These are phyloP conservation scores for Babylonia areolata DNA, from an alignment of 1,140 invertebrate genomes.

Conservation along the genomic window DNA sequence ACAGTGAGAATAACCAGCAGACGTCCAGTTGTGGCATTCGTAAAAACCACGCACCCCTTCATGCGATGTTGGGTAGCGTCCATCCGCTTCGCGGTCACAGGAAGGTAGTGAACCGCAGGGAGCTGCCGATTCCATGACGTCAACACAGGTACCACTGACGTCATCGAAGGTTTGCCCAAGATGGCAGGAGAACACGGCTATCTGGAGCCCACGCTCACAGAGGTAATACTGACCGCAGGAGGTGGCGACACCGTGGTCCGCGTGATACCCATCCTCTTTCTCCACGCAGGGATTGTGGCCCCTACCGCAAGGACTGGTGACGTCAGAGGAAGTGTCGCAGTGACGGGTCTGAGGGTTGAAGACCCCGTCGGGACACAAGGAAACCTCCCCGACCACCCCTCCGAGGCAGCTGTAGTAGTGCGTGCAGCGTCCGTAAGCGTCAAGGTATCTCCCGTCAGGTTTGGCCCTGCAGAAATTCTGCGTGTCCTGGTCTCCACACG, in stretches of 20 bases:
- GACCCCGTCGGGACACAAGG: slow-evolving; percentile 46
- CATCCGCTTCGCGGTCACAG: slow-evolving; percentile 28
- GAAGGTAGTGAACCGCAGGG: slow-evolving; percentile 30
- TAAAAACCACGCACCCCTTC: slow-evolving; percentile 28
- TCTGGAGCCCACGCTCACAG: slow-evolving; percentile 38
- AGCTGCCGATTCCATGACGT: slow-evolving; percentile 5
- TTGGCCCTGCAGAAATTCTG: slow-evolving; percentile 36
- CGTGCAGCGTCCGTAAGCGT: slow-evolving; percentile 48
- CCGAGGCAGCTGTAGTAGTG: slow-evolving; percentile 48
- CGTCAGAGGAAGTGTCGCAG: slow-evolving; percentile 35
- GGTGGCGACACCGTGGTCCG: neutral
- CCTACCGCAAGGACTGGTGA: slow-evolving; percentile 43
- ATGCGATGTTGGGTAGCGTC: slow-evolving; percentile 34
- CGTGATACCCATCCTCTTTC: slow-evolving; percentile 38
- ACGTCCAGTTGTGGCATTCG: slow-evolving; percentile 23
- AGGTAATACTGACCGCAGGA: slow-evolving; percentile 35
- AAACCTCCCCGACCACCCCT: slow-evolving; percentile 35
- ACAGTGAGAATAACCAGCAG: slow-evolving; percentile 19
- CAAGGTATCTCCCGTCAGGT: slow-evolving; percentile 44
- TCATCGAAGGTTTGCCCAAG: slow-evolving; percentile 28
- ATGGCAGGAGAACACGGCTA: slow-evolving; percentile 35
- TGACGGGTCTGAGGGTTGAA: slow-evolving; percentile 41
- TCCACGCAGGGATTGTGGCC: slow-evolving; percentile 38
- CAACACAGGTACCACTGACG: slow-evolving; percentile 20
- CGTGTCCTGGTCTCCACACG: slow-evolving; percentile 44